phyloP scores from a whole-genome alignment of 1,140 invertebrate species.

The Caenorhabditis brenneri region DNA sequence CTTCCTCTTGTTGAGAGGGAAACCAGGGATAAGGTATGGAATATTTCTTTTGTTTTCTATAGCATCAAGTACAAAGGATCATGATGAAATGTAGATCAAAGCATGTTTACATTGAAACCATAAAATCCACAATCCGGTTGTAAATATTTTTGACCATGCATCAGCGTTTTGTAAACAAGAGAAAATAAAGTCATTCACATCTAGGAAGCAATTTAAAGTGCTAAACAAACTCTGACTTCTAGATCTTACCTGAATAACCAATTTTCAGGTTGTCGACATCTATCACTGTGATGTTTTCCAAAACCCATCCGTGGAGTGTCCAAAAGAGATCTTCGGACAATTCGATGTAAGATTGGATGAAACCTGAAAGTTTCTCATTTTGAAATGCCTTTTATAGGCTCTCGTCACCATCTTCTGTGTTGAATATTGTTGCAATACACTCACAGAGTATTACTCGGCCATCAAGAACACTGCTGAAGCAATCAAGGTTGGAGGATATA shows the following conservation, averaged over 20 bases:
- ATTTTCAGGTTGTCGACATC: constrained; percentile 56
- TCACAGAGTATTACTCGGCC: constrained; percentile 62
- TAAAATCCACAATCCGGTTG: too few relatives aligned
- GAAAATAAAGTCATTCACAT: too few relatives aligned
- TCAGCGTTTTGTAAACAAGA: too few relatives aligned
- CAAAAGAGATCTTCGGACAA: constrained; percentile 52
- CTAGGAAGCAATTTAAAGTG: neutral
- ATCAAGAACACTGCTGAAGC: constrained; percentile 56
- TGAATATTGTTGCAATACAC: constrained; percentile 68
- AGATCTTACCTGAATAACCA: neutral
- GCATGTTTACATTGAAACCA: too few relatives aligned
- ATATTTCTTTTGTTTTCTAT: too few relatives aligned
- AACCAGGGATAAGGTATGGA: constrained; percentile 41
- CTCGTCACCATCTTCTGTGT: constrained; percentile 69
- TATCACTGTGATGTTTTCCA: constrained; percentile 62
- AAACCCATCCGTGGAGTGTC: constrained; percentile 56
- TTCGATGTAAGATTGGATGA: constrained; percentile 49
- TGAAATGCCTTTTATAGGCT: constrained; percentile 27
- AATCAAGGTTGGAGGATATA: constrained; percentile 56
- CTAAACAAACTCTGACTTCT: too few relatives aligned
- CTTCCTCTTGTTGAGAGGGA: neutral
- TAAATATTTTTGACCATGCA: too few relatives aligned
- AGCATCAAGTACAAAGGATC: too few relatives aligned
- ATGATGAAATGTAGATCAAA: too few relatives aligned
- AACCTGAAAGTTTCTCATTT: too few relatives aligned